These are phyloP conservation scores for Lissonota sp. DNA, from an alignment of 2,888 invertebrate genomes.

Conservation along the genomic window DNA sequence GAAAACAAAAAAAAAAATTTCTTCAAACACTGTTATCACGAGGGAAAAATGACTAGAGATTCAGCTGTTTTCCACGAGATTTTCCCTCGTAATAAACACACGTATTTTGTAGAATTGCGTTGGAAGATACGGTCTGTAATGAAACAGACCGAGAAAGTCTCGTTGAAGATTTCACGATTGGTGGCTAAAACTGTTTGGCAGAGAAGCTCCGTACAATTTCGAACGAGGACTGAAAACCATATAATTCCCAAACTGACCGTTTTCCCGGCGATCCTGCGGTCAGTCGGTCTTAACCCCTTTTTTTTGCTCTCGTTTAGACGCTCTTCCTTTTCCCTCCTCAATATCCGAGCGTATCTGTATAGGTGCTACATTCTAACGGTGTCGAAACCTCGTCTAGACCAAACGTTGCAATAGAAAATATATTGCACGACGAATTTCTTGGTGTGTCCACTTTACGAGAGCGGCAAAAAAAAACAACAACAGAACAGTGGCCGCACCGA, in stretches of 20 bases:
- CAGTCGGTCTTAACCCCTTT: slow-evolving; percentile 47
- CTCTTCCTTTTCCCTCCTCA: slow-evolving; percentile 12
- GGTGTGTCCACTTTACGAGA: slow-evolving; percentile 11
- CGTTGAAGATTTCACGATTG: slow-evolving; percentile 38
- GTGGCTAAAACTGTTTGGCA: slow-evolving; percentile 18
- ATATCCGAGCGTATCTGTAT: neutral
- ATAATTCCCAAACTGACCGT: slow-evolving; percentile 41
- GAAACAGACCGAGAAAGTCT: neutral
- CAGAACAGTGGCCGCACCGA: slow-evolving; percentile 15
- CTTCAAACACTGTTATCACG: neutral
- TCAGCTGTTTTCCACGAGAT: neutral
- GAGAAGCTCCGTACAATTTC: slow-evolving; percentile 41
- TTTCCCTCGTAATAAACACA: neutral
- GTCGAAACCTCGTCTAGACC: slow-evolving; percentile 51
- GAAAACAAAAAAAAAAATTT: neutral
- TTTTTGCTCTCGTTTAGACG: slow-evolving; percentile 57
- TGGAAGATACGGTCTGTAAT: neutral
- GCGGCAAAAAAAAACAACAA: slow-evolving; percentile 51
- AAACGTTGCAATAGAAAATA: slow-evolving; percentile 54
- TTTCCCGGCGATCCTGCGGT: slow-evolving; percentile 1
- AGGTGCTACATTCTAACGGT: slow-evolving; percentile 33
- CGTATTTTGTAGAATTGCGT: neutral
- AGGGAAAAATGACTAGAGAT: neutral
- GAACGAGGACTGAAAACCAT: slow-evolving; percentile 21
- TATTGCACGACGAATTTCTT: slow-evolving; percentile 58